Conservation (phyloP, 2,797 vertebrate genomes). For the Cercopithecus neglectus region DNA sequence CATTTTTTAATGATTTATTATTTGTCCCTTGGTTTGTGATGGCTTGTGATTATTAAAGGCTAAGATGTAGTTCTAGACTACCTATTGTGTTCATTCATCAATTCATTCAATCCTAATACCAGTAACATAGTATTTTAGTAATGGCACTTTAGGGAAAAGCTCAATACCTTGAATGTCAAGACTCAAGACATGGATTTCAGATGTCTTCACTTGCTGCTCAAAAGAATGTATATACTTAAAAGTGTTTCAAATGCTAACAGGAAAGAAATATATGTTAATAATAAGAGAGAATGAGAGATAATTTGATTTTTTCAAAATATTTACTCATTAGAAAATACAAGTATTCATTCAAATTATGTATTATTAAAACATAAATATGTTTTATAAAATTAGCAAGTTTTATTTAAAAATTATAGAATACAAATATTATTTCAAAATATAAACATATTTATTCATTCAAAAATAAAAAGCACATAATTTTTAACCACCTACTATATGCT, state of each 20-base stretch:
- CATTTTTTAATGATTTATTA: not conserved
- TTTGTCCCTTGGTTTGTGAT: not conserved
- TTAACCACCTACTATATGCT: not conserved
- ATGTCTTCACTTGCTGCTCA: not conserved
- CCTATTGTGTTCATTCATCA: not conserved
- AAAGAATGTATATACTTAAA: not conserved
- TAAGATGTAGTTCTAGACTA: not conserved
- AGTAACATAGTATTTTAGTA: not conserved
- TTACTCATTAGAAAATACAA: not conserved
- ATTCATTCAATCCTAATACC: not conserved
- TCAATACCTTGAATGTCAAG: not conserved
- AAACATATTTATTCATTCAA: not conserved
- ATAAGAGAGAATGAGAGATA: not conserved
- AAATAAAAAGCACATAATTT: not conserved
- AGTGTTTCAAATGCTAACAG: not conserved
- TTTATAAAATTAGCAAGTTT: not conserved
- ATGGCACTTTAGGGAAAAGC: not conserved
- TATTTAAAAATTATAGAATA: not conserved
- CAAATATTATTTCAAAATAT: not conserved
- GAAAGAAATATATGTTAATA: not conserved
- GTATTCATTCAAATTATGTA: not conserved
- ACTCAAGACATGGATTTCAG: not conserved
- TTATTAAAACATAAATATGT: not conserved
- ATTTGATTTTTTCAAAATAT: not conserved
- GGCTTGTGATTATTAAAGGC: not conserved